Base-by-base conservation (phyloP, 2,113 vertebrate genomes). In the Nestor notabilis region DNA sequence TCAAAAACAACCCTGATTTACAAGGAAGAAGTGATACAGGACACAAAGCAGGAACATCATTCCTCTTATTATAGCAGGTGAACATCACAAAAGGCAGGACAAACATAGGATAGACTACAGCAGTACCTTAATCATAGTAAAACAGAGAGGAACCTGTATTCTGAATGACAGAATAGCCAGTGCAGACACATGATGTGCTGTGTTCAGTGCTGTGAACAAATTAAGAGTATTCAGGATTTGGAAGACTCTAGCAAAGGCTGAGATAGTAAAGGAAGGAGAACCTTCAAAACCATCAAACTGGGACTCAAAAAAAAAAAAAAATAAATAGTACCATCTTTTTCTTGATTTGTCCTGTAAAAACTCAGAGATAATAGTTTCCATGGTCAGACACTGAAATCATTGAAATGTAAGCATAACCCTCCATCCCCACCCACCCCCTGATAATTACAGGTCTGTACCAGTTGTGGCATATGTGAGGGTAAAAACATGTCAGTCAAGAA, bases 401-500 rank as follows among this genome's bases (percentile, higher is more conserved):
- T 65, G 44, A 85, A 90, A 90, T 7, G 5, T 46, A 82, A 60
- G 33, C 20, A 11, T 31, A 76, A 53, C 17, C 12, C 29, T 63
- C 16, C 33, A 63, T 27, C 6, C 6, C 7, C 12, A 52, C 6
- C 5, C 4, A 1, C 39, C 5, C 2, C 29, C 23, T 64, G 35
- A 88, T 39, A 90, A 58, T 75, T 71, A 83, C 47, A 74, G 37
- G 64, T 60, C 33, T 70, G 27, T 64, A 86, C 27, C 46, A 71
- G 43, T 44, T 80, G 28, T 80, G 46, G 14, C 25, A 83, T 68
- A 78, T 56, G 90, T 10, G 55, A 75, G 37, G 35, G 61, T 78
- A 92, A 92, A 91, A 93, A 64, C 75, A 70, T 33, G 46, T 74
- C 85, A 86, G 55, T 92, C 50, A 75, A 46, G 29, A 87, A 84